phyloP scores from a whole-genome alignment of 2,113 vertebrate genomes.

The Todiramphus chloris region DNA sequence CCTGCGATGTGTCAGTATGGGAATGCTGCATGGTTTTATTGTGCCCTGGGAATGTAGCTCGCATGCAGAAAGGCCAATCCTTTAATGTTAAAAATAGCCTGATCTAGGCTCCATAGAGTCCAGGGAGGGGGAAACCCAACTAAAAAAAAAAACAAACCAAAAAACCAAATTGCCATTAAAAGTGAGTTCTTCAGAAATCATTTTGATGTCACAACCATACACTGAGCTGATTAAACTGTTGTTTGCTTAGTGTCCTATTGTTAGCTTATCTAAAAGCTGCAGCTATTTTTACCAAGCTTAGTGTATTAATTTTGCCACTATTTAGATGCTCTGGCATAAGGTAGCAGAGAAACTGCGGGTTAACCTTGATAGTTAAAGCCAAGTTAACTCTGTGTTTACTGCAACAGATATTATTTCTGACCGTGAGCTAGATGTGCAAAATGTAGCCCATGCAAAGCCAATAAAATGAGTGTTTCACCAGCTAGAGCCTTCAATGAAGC shows the following conservation, averaged over 20 bases:
- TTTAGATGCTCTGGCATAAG: neutral
- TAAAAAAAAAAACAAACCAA: too few species aligned
- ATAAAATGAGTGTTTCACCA: neutral
- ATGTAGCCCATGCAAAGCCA: neutral
- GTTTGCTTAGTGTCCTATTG: neutral
- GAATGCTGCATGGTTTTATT: fast-evolving
- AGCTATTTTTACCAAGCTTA: neutral
- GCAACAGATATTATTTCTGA: neutral
- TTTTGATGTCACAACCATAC: fast-evolving
- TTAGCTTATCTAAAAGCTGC: neutral
- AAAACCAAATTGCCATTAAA: neutral
- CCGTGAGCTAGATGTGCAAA: neutral
- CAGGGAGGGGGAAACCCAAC: fast-evolving
- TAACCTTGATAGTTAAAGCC: neutral
- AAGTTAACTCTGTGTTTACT: neutral
- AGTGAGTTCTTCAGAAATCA: neutral
- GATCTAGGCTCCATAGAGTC: neutral
- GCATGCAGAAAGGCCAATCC: neutral
- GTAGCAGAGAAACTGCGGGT: neutral
- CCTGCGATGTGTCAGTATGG: fast-evolving
- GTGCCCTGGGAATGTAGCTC: neutral
- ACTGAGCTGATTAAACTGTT: neutral
- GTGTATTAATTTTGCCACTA: neutral
- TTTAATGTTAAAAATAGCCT: neutral
- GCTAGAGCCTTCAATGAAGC: neutral